phyloP scores from a whole-genome alignment of 2,888 invertebrate genomes.

The Morinoia aosen region DNA sequence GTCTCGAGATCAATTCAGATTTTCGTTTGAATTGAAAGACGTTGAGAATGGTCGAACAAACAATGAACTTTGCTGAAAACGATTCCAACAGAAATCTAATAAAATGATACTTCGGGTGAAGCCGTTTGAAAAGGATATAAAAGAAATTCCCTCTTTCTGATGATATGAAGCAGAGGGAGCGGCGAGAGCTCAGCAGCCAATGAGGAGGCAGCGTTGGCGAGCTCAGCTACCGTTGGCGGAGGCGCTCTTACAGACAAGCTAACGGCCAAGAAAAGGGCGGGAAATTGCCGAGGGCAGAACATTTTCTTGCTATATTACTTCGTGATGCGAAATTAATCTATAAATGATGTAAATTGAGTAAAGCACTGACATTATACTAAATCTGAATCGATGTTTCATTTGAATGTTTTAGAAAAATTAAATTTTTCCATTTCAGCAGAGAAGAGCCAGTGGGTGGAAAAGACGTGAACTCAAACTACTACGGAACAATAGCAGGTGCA shows the following conservation, averaged over 20 bases:
- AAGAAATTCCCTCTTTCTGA: conserved; percentile 3
- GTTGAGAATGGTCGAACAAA: neutral
- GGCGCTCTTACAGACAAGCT: conserved; percentile 22
- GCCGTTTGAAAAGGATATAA: conserved; percentile 21
- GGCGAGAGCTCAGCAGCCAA: conserved; percentile 32
- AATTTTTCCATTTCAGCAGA: neutral
- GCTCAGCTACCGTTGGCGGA: conserved; percentile 1
- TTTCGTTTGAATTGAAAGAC: neutral
- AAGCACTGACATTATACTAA: neutral
- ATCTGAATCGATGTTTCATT: neutral
- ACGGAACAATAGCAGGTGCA: conserved; percentile 36
- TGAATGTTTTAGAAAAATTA: neutral
- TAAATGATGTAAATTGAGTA: conserved; percentile 26
- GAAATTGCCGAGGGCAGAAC: neutral
- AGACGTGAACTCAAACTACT: neutral
- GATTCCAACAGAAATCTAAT: neutral
- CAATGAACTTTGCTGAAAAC: neutral
- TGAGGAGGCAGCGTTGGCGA: neutral
- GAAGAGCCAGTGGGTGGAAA: neutral
- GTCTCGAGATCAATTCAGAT: neutral
- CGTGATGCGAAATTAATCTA: conserved; percentile 44
- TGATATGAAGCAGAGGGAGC: conserved; percentile 50
- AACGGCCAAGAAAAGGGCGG: conserved; percentile 48
- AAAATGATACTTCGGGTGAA: conserved; percentile 24
- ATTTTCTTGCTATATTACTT: conserved; percentile 46